Evolutionary conservation across 2,113 vertebrate genomes (phyloP), one percentile per base, ranked within the genome.

Genomic region (Cervus canadensis): DNA sequence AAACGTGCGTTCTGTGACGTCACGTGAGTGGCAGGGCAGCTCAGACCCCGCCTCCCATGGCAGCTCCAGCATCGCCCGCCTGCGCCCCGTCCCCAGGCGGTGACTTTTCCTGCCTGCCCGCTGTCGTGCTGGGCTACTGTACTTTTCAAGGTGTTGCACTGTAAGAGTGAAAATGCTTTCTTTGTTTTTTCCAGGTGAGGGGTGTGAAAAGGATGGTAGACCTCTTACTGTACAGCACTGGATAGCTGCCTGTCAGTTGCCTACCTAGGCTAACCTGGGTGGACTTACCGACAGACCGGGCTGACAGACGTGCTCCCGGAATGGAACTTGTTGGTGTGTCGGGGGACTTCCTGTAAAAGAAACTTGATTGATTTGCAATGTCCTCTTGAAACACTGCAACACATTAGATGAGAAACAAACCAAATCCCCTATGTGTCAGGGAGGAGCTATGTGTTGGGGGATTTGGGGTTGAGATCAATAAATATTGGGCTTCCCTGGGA

Each of bases 231-330:
- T 74, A 25, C 21, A 43, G 71, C 71, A 1, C 36, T 25, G 36
- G 19, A 1, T 7, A 13, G n/a, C 71, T 12, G 71, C 40, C 3
- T 13, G 36, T 43, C 36, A 43, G 19, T 43, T 43, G 36, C n/a
- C 10, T 43, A 25, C 71, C 11, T 25, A 43, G 71, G 71, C 71
- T 43, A 74, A 13, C 36, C 36, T 74, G n/a, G 21, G 25, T 74
- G 5, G 10, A 25, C 21, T 74, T 74, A 43, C 11, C 23, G 1
- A 3, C 21, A 74, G 19, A 40, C n/a, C 0, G 0, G 64, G 5
- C 64, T 71, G 64, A 36, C 17, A 36, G 0, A 21, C 5, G 17
- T 71, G 17, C 71, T 74, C 5, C 36, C 6, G 2, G 36, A 25
- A 12, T 74, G 71, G 36, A 74, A 13, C 36, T 43, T 74, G 5